Percentiles rank a stretch among this genome's conserved stretches.
phyloP scores from a whole-genome alignment of 2,888 invertebrate genomes.

The Chalcosyrphus nemorum region DNA sequence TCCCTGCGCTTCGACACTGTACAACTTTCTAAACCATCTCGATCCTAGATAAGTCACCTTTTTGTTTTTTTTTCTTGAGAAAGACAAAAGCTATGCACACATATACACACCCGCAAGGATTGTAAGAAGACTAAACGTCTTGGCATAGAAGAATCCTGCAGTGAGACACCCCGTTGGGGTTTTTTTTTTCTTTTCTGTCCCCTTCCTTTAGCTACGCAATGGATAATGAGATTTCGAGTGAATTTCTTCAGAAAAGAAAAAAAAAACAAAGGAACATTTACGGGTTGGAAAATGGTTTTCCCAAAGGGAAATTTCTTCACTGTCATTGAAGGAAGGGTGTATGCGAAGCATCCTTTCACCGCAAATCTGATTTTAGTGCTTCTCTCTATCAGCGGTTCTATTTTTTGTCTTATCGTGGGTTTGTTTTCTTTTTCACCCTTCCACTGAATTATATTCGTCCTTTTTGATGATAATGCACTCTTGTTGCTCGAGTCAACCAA shows the following conservation, averaged over 20 bases:
- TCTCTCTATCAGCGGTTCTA: constrained; percentile 17
- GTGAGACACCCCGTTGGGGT: constrained; percentile 58
- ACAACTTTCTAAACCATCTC: constrained; percentile 68
- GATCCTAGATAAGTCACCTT: constrained; percentile 66
- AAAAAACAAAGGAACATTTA: constrained; percentile 66
- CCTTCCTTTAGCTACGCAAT: constrained; percentile 59
- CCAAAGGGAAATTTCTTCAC: constrained; percentile 59
- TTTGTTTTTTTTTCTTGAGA: constrained; percentile 35
- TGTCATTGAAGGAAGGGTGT: constrained; percentile 25
- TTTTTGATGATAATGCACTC: constrained; percentile 62
- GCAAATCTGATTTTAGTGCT: constrained; percentile 70
- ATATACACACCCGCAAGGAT: constrained; percentile 17
- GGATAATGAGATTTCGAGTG: constrained; percentile 72
- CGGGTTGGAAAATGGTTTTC: constrained; percentile 68
- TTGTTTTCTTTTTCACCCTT: constrained; percentile 32
- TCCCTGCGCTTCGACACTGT: constrained; percentile 61
- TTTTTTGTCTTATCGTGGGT: constrained; percentile 27
- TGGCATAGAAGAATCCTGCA: constrained; percentile 56
- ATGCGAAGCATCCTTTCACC: constrained; percentile 66
- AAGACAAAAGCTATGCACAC: constrained; percentile 57
- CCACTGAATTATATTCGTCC: not conserved
- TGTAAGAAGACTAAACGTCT: constrained; percentile 44
- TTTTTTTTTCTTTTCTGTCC: constrained; percentile 37
- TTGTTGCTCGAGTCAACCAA: constrained; percentile 50
- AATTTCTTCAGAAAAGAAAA: constrained; percentile 67